These are phyloP conservation scores for Ageneiosus marmoratus DNA, from an alignment of 2,113 vertebrate genomes.

Conservation along the genomic window DNA sequence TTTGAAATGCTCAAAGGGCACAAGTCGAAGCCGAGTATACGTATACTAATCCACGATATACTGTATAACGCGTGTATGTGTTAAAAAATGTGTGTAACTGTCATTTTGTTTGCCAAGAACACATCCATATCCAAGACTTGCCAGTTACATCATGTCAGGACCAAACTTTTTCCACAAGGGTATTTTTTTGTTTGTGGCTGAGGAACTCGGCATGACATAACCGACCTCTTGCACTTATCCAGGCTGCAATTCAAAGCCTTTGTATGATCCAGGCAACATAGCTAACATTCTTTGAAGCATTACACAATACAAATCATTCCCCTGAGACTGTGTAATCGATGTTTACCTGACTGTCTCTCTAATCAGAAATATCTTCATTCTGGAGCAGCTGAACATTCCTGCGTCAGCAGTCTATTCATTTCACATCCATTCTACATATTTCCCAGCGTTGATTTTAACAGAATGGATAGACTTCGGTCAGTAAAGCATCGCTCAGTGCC, in stretches of 20 bases:
- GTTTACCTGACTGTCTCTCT: not conserved
- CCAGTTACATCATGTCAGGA: slow-evolving; percentile 74
- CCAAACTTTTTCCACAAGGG: slow-evolving; percentile 66
- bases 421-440: not conserved
- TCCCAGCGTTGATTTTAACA: not conserved
- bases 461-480: not conserved
- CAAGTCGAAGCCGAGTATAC: slow-evolving; percentile 52
- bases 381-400: not conserved
- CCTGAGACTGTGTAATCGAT: fast-evolving
- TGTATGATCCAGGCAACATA: not conserved
- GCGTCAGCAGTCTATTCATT: not conserved
- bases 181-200: slow-evolving; percentile 4
- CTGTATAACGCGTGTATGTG: slow-evolving; percentile 54
- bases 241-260: not conserved
- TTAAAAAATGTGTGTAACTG: slow-evolving; percentile 46
- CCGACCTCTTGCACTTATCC: not conserved
- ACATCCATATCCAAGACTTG: slow-evolving; percentile 70
- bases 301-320: not conserved
- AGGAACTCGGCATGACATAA: slow-evolving; percentile 35
- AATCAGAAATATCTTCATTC: not conserved
- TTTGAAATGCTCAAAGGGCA: slow-evolving; percentile 69
- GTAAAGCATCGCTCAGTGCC: slow-evolving; percentile 6
- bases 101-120: slow-evolving; percentile 78
- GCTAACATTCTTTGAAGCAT: not conserved
- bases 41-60: slow-evolving; percentile 62